A percentile compares a stretch with the other conserved stretches of the same genome.
These are phyloP conservation scores for Cynocephalus volans DNA, from an alignment of 2,113 vertebrate genomes.

Conservation along the genomic window DNA sequence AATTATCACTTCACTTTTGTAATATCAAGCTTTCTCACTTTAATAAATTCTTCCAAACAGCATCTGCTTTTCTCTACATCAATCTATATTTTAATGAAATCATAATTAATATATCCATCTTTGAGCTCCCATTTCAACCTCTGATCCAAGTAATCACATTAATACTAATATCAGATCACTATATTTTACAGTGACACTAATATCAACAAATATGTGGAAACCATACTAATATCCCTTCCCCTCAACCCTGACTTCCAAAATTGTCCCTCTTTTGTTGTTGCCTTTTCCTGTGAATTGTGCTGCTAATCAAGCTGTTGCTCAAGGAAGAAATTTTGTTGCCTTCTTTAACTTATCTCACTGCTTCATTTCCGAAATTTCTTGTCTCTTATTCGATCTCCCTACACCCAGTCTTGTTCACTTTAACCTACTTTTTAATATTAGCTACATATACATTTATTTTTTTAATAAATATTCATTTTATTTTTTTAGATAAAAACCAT, in stretches of 20 bases:
- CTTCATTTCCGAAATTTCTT: neutral
- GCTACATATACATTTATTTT: neutral
- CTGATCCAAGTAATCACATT: neutral
- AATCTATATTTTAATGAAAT: neutral
- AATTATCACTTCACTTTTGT: neutral
- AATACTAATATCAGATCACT: neutral
- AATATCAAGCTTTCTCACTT: neutral
- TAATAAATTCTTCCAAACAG: neutral
- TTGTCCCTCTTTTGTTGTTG: neutral
- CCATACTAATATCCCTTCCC: rapidly evolving
- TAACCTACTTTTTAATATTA: neutral
- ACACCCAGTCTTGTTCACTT: neutral
- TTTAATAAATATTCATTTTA: neutral
- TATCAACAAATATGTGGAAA: neutral
- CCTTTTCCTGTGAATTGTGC: too few species aligned
- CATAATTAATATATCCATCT: neutral
- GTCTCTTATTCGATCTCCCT: neutral
- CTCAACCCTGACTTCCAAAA: neutral
- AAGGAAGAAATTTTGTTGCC: neutral
- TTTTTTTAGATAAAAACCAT: neutral
- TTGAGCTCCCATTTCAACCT: neutral
- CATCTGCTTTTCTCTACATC: neutral
- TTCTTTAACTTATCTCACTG: neutral
- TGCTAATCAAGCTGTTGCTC: neutral
- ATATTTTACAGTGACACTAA: neutral